phyloP scores from a whole-genome alignment of 2,888 invertebrate genomes.

The Eupithecia insigniata region DNA sequence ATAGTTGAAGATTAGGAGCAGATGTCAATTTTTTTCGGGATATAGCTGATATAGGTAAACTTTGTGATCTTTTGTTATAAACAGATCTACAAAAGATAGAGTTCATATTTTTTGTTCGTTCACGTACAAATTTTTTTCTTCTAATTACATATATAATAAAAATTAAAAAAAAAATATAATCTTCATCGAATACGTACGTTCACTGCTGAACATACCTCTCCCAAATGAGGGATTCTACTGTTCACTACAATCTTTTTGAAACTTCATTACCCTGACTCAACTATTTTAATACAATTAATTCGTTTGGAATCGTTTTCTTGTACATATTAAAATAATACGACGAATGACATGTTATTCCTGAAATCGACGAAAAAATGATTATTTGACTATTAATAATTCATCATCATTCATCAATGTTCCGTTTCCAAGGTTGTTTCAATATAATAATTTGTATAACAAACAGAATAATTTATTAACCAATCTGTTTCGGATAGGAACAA shows the following conservation, averaged over 20 bases:
- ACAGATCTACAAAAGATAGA: slow-evolving; percentile 25
- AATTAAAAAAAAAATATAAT: too few species aligned
- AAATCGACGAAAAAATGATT: too few species aligned
- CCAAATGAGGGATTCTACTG: not conserved
- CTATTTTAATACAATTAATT: too few species aligned
- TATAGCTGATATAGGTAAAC: slow-evolving; percentile 62
- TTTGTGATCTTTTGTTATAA: slow-evolving; percentile 49
- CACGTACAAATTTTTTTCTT: too few species aligned
- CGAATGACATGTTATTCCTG: too few species aligned
- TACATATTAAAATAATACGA: not conserved
- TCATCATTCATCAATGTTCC: not conserved
- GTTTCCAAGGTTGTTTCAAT: slow-evolving; percentile 38
- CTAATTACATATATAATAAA: too few species aligned
- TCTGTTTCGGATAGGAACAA: slow-evolving; percentile 66
- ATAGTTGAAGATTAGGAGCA: slow-evolving; percentile 71
- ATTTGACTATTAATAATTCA: too few species aligned
- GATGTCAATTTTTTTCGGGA: slow-evolving; percentile 67
- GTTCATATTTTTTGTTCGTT: not conserved
- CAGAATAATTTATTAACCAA: slow-evolving; percentile 64
- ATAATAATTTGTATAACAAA: slow-evolving; percentile 59
- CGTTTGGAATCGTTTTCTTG: not conserved
- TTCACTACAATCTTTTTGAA: not conserved
- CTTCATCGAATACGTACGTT: too few species aligned
- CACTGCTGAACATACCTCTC: not conserved
- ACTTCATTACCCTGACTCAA: not conserved